These are phyloP conservation scores for Potamarius usumacintae DNA, from an alignment of 2,113 vertebrate genomes.

Conservation along the genomic window DNA sequence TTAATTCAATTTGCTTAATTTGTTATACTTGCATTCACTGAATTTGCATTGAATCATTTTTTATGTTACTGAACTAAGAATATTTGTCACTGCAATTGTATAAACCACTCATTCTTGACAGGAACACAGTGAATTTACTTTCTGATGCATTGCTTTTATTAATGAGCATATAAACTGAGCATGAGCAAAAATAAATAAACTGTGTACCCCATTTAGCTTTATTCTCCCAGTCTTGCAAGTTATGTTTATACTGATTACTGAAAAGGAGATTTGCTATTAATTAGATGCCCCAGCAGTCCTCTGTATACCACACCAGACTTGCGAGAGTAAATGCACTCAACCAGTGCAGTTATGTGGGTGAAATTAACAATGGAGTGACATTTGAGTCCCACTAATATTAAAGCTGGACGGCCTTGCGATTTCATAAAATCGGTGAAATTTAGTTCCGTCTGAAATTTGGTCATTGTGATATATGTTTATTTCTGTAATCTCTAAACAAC, in stretches of 20 bases:
- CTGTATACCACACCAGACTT: constrained; percentile 39
- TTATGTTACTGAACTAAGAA: constrained; percentile 27
- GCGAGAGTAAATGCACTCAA: constrained; percentile 45
- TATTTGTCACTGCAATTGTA: constrained; percentile 39
- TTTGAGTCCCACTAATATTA: not conserved
- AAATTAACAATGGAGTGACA: not conserved
- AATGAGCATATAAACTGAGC: constrained; percentile 35
- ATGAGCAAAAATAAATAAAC: constrained; percentile 20
- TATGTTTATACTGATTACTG: constrained; percentile 47
- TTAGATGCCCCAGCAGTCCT: constrained; percentile 46
- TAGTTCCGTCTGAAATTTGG: too few species aligned
- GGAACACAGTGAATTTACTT: constrained; percentile 42
- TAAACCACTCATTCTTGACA: constrained; percentile 30
- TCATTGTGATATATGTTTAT: too few species aligned
- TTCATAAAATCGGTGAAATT: too few species aligned
- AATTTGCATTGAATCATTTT: constrained; percentile 47
- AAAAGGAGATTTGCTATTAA: constrained; percentile 45
- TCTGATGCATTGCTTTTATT: constrained; percentile 46
- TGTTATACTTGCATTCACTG: constrained; percentile 41
- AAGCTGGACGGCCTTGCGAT: too few species aligned
- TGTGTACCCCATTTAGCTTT: constrained; percentile 35
- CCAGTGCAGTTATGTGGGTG: not conserved
- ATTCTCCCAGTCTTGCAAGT: constrained; percentile 30
- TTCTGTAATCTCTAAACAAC: too few species aligned
- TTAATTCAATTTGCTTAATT: constrained; percentile 47